phyloP scores from a whole-genome alignment of 2,888 invertebrate species.

The Balanococcus diminutus region DNA sequence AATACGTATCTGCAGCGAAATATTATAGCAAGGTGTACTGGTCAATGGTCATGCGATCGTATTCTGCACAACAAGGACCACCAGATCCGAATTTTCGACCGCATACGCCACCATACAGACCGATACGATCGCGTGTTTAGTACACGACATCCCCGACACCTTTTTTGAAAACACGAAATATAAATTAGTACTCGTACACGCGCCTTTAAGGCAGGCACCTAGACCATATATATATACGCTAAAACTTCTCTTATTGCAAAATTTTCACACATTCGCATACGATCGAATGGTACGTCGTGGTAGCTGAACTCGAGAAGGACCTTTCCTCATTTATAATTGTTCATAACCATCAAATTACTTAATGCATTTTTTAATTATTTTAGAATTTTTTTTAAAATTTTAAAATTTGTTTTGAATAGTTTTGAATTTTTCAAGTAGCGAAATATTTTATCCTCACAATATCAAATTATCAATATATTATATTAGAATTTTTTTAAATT shows the following conservation, averaged over 20 bases:
- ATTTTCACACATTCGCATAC: neutral
- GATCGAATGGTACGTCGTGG: neutral
- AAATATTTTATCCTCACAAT: too few relatives aligned
- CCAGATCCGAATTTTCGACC: neutral
- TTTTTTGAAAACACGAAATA: neutral
- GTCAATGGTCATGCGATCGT: neutral
- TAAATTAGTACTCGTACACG: neutral
- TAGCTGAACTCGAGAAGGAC: neutral
- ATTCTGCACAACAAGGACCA: neutral
- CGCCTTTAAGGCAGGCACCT: neutral
- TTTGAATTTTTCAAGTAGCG: too few relatives aligned
- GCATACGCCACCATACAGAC: neutral
- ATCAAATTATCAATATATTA: too few relatives aligned
- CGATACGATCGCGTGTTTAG: neutral
- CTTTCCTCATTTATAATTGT: too few relatives aligned
- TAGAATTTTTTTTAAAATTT: too few relatives aligned
- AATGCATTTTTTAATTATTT: too few relatives aligned
- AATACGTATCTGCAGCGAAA: too few relatives aligned
- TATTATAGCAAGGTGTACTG: too few relatives aligned
- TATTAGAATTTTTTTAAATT: too few relatives aligned
- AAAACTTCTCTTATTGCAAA: neutral
- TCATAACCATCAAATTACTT: too few relatives aligned
- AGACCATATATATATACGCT: neutral
- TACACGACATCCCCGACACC: neutral
- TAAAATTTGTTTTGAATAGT: too few relatives aligned